Evolutionary conservation across 2,888 invertebrate species (phyloP), one percentile per base, ranked within the genome.

Genomic region (Antheraea yamamai): DNA sequence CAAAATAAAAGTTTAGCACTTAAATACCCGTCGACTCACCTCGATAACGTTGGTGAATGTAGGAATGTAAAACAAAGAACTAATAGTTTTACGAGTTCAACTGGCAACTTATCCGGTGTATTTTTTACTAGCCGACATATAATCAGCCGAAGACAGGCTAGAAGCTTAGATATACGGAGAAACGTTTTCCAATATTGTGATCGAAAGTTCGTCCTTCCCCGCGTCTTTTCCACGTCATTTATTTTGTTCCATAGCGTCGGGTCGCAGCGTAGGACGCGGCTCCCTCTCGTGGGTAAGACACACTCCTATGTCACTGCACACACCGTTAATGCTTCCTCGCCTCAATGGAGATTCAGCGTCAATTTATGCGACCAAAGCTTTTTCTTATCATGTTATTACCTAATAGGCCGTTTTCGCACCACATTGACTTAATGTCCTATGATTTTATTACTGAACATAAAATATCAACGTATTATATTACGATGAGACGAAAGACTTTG

Each of bases 221-320:
- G 85, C 89, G 89, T 90, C 89, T 89, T 91, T 93, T 94, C 92
- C 92, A 84, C 89, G 84, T 91, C 93, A 93, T 94, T 93, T 47
- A 47, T 47, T 47, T 47, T 91, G 85, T 80, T 87, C 79, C 85
- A 70, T 70, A 35, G 70, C 39, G 70, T 70, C 35, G 86, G 89
- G 84, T 87, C 87, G 85, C 88, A 79, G 77, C 70, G 61, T 74
- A 72, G 75, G n/a, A 20, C 7, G 76, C 77, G 75, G 64, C 80
- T 75, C 84, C 78, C 82, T 81, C 87, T 86, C 82, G 14, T 80
- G 87, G 88, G 87, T 87, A 90, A 90, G 87, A 86, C 83, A 81
- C 81, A 82, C 82, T 83, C 80, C 83, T 85, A 85, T 83, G 85
- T 84, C 84, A 81, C 58, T 80, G 79, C 80, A 82, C 81, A 82